Evolutionary conservation across 2,113 vertebrate genomes (phyloP).

Genomic region (Vireo altiloquus): DNA sequence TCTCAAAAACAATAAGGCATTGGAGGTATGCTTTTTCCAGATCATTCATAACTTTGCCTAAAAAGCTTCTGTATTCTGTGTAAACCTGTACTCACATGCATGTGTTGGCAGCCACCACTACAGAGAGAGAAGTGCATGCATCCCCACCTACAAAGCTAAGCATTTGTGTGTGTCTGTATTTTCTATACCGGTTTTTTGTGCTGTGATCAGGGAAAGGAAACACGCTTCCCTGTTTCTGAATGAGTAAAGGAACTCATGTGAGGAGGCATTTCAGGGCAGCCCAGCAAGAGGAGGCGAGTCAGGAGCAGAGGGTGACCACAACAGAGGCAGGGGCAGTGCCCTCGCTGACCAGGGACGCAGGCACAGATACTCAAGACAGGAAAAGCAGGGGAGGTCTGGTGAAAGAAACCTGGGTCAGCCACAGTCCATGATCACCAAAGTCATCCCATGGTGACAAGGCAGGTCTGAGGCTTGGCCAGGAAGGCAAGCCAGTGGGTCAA

Average conservation of each 20-base stretch:
- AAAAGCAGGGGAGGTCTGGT: neutral
- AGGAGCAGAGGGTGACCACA: slow-evolving; percentile 8
- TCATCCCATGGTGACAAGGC: neutral
- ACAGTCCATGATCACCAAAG: neutral
- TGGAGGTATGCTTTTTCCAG: neutral
- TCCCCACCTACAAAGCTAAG: neutral
- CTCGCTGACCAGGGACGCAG: neutral
- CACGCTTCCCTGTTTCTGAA: neutral
- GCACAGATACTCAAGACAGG: neutral
- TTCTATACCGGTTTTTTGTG: neutral
- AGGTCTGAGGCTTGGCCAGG: neutral
- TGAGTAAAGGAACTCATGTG: neutral
- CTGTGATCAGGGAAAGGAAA: neutral
- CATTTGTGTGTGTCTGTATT: neutral
- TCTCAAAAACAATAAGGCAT: neutral
- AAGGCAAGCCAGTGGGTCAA: neutral
- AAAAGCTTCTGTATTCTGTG: neutral
- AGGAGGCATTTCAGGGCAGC: neutral
- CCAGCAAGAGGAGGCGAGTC: neutral
- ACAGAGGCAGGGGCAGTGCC: neutral
- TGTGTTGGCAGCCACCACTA: neutral
- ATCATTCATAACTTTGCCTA: neutral
- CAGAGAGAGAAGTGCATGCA: neutral
- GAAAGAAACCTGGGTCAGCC: neutral
- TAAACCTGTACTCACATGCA: neutral